Percentiles rank a stretch among this genome's conserved stretches.
Evolutionary conservation across 2,113 vertebrate genomes (phyloP).

Genomic region (Pomatostomus ruficeps): DNA sequence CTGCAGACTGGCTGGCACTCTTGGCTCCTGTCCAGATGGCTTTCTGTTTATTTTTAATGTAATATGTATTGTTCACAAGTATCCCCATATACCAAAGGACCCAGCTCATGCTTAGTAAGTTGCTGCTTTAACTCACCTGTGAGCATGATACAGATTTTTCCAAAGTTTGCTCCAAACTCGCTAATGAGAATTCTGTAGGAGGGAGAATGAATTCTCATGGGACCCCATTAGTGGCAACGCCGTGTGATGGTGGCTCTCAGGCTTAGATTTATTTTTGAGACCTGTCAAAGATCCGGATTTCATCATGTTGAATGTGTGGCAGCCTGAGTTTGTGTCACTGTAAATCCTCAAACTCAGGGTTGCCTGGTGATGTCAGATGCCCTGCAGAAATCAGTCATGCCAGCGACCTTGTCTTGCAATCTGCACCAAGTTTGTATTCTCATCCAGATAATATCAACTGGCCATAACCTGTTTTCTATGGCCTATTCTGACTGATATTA

Average conservation of each 20-base stretch:
- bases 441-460: not conserved
- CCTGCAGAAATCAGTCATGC: not conserved
- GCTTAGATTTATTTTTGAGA: conserved; percentile 4
- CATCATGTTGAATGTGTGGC: not conserved
- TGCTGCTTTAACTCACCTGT: not conserved
- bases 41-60: not conserved
- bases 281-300: not conserved
- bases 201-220: not conserved
- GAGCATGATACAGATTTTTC: not conserved
- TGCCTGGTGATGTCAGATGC: not conserved
- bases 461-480: not conserved
- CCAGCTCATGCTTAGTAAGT: not conserved
- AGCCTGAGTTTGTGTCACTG: conserved; percentile 4
- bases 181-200: not conserved
- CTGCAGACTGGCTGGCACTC: not conserved
- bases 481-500: not conserved
- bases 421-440: not conserved
- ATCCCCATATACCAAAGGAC: not conserved
- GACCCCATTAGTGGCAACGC: not conserved
- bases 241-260: not conserved
- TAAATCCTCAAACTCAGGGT: not conserved
- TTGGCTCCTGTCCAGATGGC: not conserved
- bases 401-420: not conserved
- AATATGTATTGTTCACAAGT: not conserved
- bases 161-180: not conserved